Base-by-base conservation (phyloP, 2,888 invertebrate species). In the Amblyjoppa fuscipennis region DNA sequence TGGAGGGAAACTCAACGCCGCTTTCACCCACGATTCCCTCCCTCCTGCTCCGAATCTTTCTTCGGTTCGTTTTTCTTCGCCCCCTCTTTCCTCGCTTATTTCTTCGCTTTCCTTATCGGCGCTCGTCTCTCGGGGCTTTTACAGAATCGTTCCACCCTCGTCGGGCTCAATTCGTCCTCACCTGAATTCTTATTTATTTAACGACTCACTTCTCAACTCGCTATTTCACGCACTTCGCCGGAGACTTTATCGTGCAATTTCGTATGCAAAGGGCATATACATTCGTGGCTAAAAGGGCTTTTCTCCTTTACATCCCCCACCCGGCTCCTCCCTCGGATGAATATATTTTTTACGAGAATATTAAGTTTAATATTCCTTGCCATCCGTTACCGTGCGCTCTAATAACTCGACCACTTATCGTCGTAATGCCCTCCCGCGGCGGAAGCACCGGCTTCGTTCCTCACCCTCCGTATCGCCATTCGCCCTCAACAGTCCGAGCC, bases 401-500 rank as follows among this genome's bases (percentile, higher is more conserved):
- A 81, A 81, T 81, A 80, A 84, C 64, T 80, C 49, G 45, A 31
- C 69, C 45, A 71, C 84, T 84, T 66, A 66, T 71, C 61, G 71
- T 49, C 45, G 77, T 59, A 81, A 81, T 73, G 71, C 83, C n/a
- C 38, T 34, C 84, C 25, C 41, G 31, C 31, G n/a, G 61, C 11
- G 69, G 68, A 80, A 66, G 45, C 75, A 69, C 7, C 64, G 13
- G n/a, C 31, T 51, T 49, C 49, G 49, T 20, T n/a, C 28, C 11
- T 71, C 73, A n/a, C 49, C 34, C 34, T 49, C 34, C 25, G 28
- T 28, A 11, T 49, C 25, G n/a, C 1, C 56, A 68, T 73, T 41
- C 64, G 4, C 20, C 31, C n/a, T 51, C 20, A 11, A 25, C 76
- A 69, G 61, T 76, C 49, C 51, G 59, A 38, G 16, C 61, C 34